Evolutionary conservation across 1,140 invertebrate genomes (phyloP).

Genomic region (Drosophila parabipectinata): DNA sequence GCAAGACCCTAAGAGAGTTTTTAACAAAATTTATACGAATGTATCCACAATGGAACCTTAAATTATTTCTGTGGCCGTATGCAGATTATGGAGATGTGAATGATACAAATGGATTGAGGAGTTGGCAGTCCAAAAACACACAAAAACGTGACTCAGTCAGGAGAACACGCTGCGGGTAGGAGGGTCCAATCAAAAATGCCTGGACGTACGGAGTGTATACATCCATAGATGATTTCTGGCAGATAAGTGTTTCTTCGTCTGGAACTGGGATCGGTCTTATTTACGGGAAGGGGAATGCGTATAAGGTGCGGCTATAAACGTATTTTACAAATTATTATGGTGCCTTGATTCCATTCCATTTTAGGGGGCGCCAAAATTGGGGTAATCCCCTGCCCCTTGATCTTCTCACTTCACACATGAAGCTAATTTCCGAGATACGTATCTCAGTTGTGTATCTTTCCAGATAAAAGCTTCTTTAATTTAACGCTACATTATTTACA

Average conservation of each 20-base stretch:
- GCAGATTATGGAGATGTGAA: conserved; percentile 57
- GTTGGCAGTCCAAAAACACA: conserved; percentile 53
- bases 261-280: conserved; percentile 35
- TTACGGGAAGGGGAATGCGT: neutral
- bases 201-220: conserved; percentile 37
- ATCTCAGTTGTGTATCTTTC: conserved; percentile 14
- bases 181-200: conserved; percentile 50
- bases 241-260: conserved; percentile 62
- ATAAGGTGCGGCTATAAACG: conserved; percentile 62
- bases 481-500: conserved; percentile 53
- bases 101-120: conserved; percentile 44
- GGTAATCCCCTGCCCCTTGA: conserved; percentile 27
- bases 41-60: conserved; percentile 66
- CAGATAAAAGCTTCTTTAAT: conserved; percentile 56
- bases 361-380: conserved; percentile 65
- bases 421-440: conserved; percentile 44
- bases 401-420: conserved; percentile 33
- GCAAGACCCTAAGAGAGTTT: conserved; percentile 35
- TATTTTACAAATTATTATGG: conserved; percentile 70
- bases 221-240: conserved; percentile 55
- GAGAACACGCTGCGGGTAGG: neutral
- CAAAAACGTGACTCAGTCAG: conserved; percentile 67
- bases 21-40: conserved; percentile 25
- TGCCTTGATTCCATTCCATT: conserved; percentile 46
- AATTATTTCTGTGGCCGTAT: conserved; percentile 41